Conservation (phyloP, 1,140 invertebrate species). For the Lepidurus couesii region DNA sequence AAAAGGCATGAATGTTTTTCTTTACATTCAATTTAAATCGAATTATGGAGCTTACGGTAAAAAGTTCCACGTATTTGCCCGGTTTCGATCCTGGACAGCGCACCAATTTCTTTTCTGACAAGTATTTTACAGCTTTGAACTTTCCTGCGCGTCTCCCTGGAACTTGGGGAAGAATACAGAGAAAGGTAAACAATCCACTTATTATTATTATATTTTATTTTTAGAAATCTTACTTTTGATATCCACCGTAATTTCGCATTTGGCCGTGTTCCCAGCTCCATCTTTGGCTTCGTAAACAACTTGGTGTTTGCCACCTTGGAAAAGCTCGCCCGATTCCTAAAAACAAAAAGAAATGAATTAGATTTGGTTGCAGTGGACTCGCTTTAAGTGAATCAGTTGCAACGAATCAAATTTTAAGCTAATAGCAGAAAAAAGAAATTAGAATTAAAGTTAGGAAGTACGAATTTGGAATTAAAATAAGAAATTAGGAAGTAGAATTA, state of each 20-base stretch:
- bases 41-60: conserved; percentile 26
- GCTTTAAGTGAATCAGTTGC: not conserved
- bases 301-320: conserved; percentile 54
- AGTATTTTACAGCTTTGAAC: not conserved
- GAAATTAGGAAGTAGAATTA: not conserved
- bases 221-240: conserved; percentile 50
- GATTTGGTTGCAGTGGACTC: not conserved
- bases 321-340: conserved; percentile 55
- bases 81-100: conserved; percentile 32
- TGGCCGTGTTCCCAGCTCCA: conserved; percentile 53
- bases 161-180: not conserved
- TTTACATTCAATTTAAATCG: too few species aligned
- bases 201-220: not conserved
- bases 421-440: too few species aligned
- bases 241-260: conserved; percentile 57
- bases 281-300: conserved; percentile 59
- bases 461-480: too few species aligned
- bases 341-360: conserved; percentile 29
- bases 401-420: not conserved
- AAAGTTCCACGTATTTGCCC: conserved; percentile 33
- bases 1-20: not conserved
- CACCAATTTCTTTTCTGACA: conserved; percentile 22
- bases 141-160: not conserved
- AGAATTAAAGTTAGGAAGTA: too few species aligned
- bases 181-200: too few species aligned